Evolutionary conservation across 30 jellyfish, hydroid and myxozoan genomes (phyloP), one percentile per base, ranked within the genome.

Genomic region (Aurelia sp.): DNA sequence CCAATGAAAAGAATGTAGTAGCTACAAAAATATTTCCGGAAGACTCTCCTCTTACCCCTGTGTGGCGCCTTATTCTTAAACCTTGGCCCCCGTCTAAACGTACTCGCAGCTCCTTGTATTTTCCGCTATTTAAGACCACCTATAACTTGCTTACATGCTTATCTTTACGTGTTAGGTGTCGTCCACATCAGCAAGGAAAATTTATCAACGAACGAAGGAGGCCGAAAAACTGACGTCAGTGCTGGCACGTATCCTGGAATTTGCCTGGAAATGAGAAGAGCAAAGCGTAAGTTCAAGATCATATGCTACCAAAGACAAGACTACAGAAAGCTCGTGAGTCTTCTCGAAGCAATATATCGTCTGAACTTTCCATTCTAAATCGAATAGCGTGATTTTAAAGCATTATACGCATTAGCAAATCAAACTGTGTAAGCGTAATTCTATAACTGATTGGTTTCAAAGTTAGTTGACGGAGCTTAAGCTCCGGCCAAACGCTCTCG

Each of bases 241-340:
- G 27, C 17, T 19, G 33, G 31, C 1, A 63, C 18, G 41, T 19
- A 17, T 21, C 53, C 75, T 64, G 75, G 75, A 64, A 24, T 64
- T 64, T 44, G 52, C 20, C 41, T 64, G 41, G 53, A 64, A 18
- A 41, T 41, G 52, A 64, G 40, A 20, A 19, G 41, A 6, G 50
- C 33, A 3, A 64, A 19, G 18, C 17, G 57, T 0, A 24, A 33
- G 41, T 15, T 38, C n/a, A 59, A 63, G 22, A 15, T 76, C 76
- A 76, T 76, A 67, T 76, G 87, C 66, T 63, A 7, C 17, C 62
- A 58, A 15, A 76, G 63, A 55, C 63, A 59, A 60, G 87, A 76
- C 27, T 76, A 57, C 47, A 27, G 66, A 21, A 8, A 53, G n/a
- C 58, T 76, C 4, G 66, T 40, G 41, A 57, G 35, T 76, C 58